phyloP scores from a whole-genome alignment of 2,888 invertebrate genomes.

The Caenorhabditis sp. region DNA sequence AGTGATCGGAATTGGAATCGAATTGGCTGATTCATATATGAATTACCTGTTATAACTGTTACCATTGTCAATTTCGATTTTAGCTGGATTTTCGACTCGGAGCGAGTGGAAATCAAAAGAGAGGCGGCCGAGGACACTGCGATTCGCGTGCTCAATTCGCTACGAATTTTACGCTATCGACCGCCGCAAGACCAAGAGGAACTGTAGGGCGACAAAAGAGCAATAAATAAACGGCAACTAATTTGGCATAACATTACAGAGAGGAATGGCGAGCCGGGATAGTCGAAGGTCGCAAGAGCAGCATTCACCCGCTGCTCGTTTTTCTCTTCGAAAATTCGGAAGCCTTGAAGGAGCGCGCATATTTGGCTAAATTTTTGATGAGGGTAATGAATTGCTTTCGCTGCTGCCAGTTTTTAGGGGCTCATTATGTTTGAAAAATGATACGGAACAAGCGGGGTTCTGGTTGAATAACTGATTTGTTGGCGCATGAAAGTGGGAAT shows the following conservation, averaged over 20 bases:
- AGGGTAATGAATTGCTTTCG: constrained; percentile 62
- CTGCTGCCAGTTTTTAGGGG: not conserved
- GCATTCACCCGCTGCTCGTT: constrained; percentile 87
- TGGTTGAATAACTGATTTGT: constrained; percentile 16
- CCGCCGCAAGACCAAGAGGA: constrained; percentile 82
- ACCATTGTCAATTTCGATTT: constrained; percentile 5
- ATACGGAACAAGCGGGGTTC: constrained; percentile 20
- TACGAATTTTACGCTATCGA: constrained; percentile 88
- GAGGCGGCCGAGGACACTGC: constrained; percentile 87
- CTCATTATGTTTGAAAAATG: constrained; percentile 49
- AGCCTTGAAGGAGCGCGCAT: constrained; percentile 88
- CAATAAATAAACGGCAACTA: constrained; percentile 14
- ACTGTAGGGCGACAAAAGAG: constrained; percentile 62
- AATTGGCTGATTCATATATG: not conserved
- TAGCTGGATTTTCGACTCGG: constrained; percentile 64
- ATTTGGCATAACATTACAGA: constrained; percentile 79
- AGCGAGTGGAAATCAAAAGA: constrained; percentile 85
- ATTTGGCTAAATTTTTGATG: constrained; percentile 84
- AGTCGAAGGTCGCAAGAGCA: constrained; percentile 85
- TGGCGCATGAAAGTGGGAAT: not conserved
- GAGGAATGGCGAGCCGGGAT: constrained; percentile 84
- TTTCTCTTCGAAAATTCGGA: constrained; percentile 87
- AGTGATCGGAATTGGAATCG: not conserved
- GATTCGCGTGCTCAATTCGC: constrained; percentile 84
- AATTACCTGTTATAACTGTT: not conserved